phyloP scores from a whole-genome alignment of 2,797 vertebrate species.

The Poeciliopsis presidionis region DNA sequence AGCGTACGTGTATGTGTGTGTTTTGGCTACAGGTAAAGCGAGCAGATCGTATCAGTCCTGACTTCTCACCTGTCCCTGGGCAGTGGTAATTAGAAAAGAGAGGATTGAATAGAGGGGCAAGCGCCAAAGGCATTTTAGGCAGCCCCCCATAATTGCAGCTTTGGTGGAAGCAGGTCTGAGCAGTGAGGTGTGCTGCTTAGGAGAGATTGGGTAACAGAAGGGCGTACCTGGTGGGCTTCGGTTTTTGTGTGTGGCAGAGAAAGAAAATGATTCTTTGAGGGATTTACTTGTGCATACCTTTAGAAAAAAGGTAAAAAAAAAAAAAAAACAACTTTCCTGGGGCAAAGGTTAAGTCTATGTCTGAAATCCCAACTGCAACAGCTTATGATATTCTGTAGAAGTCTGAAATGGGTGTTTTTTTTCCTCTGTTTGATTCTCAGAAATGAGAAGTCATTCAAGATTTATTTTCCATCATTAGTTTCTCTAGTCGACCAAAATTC shows the following conservation, averaged over 20 bases:
- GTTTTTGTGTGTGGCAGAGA: constrained; percentile 42
- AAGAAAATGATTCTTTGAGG: constrained; percentile 64
- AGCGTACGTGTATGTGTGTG: constrained; percentile 59
- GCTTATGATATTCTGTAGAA: constrained; percentile 53
- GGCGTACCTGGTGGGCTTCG: constrained; percentile 74
- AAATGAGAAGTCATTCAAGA: constrained; percentile 54
- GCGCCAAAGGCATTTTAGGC: constrained; percentile 81
- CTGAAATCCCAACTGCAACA: constrained; percentile 67
- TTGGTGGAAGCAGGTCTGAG: constrained; percentile 87
- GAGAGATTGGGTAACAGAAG: constrained; percentile 83
- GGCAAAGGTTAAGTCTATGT: constrained; percentile 75
- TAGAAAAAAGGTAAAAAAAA: constrained; percentile 39
- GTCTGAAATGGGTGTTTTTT: constrained; percentile 30
- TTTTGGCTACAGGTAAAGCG: constrained; percentile 87
- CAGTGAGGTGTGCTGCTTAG: constrained; percentile 81
- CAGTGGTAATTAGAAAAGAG: constrained; percentile 89
- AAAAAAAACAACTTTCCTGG: constrained; percentile 67
- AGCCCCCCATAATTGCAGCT: constrained; percentile 87
- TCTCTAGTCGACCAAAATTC: constrained; percentile 46
- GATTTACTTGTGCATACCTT: constrained; percentile 77
- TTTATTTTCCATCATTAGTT: constrained; percentile 65
- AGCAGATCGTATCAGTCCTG: constrained; percentile 87
- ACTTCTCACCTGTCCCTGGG: constrained; percentile 90
- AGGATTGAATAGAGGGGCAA: constrained; percentile 84
- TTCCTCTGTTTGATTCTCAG: constrained; percentile 2